Evolutionary conservation across 2,797 vertebrate species (phyloP).

Genomic region (Peromyscus melanophrys): DNA sequence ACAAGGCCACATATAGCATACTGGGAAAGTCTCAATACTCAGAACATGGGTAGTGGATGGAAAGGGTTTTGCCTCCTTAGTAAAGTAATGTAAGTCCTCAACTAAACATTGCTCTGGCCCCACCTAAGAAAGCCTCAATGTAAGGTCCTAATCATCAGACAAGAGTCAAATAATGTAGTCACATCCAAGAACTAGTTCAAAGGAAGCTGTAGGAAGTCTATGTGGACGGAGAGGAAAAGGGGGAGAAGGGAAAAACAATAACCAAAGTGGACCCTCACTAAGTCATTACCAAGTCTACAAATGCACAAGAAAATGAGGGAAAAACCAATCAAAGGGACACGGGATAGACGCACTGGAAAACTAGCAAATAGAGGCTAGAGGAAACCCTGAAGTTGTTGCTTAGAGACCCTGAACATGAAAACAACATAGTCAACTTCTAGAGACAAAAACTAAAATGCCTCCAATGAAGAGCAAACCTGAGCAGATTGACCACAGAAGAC

Average conservation of each 20-base stretch:
- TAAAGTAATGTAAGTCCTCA: background rate
- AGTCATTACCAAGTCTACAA: background rate
- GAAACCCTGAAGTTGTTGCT: background rate
- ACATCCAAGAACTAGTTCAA: background rate
- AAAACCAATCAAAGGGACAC: background rate
- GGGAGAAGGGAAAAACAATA: background rate
- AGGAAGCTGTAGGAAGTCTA: background rate
- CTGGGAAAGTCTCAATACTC: background rate
- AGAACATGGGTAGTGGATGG: background rate
- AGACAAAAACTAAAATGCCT: slow-evolving; percentile 1
- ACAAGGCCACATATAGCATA: background rate
- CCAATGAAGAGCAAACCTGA: background rate
- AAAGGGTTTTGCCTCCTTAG: background rate
- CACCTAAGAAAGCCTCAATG: background rate
- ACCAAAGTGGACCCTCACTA: background rate
- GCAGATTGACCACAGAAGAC: background rate
- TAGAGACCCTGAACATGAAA: background rate
- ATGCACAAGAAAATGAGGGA: slow-evolving; percentile 40
- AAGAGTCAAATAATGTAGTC: background rate
- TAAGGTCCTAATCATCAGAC: background rate
- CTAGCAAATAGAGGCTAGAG: background rate
- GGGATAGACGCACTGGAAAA: background rate
- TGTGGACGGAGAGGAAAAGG: background rate
- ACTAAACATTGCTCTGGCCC: background rate
- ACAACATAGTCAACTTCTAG: background rate